Conservation (phyloP, 2,113 vertebrate species). For the Rhinoderma darwinii region DNA sequence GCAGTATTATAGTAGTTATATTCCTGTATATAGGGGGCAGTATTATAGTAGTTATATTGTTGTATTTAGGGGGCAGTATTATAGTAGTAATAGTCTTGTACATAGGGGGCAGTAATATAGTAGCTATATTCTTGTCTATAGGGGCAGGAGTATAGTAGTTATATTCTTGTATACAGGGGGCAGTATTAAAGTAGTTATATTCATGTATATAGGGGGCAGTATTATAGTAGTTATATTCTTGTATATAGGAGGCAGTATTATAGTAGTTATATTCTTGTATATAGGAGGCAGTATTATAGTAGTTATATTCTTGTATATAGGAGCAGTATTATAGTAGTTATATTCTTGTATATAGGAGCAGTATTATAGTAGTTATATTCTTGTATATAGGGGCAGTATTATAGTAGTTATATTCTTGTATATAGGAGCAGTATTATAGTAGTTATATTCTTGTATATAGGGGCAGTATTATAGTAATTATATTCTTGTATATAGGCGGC, state of each 20-base stretch:
- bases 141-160: not conserved
- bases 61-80: not conserved
- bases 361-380: no score
- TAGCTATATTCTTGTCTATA: not conserved
- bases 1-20: constrained; percentile 13
- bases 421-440: no score
- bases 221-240: no score
- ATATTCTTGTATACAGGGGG: not conserved
- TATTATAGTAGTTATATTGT: not conserved
- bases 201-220: not conserved
- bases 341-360: not conserved
- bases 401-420: no score
- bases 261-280: not conserved
- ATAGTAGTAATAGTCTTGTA: not conserved
- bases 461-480: no score
- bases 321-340: not conserved
- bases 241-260: no score
- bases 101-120: not conserved
- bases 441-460: no score
- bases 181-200: constrained; percentile 1
- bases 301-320: not conserved
- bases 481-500: no score
- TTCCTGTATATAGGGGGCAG: not conserved
- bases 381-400: no score
- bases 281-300: not conserved